Percentiles rank a stretch among this genome's conserved stretches.
phyloP scores from a whole-genome alignment of 2,888 invertebrate species.

The Unio pictorum region DNA sequence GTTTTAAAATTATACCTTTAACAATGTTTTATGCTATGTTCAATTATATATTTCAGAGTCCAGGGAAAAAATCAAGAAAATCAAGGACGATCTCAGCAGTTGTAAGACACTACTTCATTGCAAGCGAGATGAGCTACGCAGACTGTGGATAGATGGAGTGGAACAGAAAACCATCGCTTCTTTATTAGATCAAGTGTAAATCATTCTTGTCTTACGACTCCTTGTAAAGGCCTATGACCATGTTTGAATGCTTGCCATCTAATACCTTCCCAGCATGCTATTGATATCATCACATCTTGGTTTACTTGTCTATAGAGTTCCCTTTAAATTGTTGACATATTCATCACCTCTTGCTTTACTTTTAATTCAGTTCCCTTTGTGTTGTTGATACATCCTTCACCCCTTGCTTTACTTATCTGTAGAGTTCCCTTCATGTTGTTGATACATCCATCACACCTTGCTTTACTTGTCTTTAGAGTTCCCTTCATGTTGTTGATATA shows the following conservation, averaged over 20 bases:
- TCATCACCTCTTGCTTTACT: no score
- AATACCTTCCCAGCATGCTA: no score
- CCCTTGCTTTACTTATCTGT: no score
- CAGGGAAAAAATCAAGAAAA: slow-evolving; percentile 82
- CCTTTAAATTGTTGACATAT: no score
- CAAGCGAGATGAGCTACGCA: slow-evolving; percentile 91
- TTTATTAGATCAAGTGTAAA: slow-evolving; percentile 91
- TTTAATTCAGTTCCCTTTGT: no score
- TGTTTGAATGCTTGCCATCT: not conserved
- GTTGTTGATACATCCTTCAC: no score
- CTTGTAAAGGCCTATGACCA: not conserved
- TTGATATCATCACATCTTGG: no score
- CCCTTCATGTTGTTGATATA: no score
- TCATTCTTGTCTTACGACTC: slow-evolving; percentile 22
- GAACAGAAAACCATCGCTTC: slow-evolving; percentile 93
- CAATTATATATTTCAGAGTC: slow-evolving; percentile 73
- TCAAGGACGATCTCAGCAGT: slow-evolving; percentile 86
- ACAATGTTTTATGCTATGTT: not conserved
- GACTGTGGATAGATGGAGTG: slow-evolving; percentile 95
- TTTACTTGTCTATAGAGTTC: no score
- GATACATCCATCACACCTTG: no score
- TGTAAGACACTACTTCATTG: slow-evolving; percentile 90
- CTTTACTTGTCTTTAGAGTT: no score
- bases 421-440: no score
- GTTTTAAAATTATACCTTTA: not conserved